These are phyloP conservation scores for Octonoba sinensis DNA, from an alignment of 2,888 invertebrate species.

Conservation along the genomic window DNA sequence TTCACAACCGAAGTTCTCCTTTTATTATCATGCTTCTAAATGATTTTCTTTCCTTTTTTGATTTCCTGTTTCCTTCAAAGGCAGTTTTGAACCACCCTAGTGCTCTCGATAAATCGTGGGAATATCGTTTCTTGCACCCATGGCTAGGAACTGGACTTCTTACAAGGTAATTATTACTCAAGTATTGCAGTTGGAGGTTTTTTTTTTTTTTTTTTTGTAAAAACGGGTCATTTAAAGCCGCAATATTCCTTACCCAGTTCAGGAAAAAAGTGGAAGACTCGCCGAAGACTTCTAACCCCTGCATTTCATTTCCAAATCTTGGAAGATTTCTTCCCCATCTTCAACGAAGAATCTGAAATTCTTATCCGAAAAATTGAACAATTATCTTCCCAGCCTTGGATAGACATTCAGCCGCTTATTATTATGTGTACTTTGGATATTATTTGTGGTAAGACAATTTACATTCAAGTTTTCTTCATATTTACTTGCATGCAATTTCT, in stretches of 20 bases:
- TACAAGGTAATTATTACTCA: slow-evolving; percentile 3
- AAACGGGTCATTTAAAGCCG: no score
- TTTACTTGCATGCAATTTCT: background rate
- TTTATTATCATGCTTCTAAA: background rate
- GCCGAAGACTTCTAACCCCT: slow-evolving; percentile 81
- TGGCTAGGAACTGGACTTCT: slow-evolving; percentile 22
- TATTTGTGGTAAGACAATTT: slow-evolving; percentile 43
- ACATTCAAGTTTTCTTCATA: background rate
- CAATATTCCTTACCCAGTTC: slow-evolving; percentile 62
- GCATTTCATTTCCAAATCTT: slow-evolving; percentile 84
- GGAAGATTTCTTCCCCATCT: slow-evolving; percentile 80
- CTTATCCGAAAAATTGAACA: slow-evolving; percentile 71
- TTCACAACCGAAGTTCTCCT: no score
- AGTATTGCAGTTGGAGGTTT: background rate
- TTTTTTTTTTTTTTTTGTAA: no score
- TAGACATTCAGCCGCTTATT: slow-evolving; percentile 21
- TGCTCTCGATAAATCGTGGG: slow-evolving; percentile 18
- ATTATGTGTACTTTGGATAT: slow-evolving; percentile 39
- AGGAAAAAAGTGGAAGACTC: slow-evolving; percentile 78
- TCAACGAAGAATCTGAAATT: slow-evolving; percentile 77
- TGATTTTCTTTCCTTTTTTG: background rate
- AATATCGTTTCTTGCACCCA: slow-evolving; percentile 13
- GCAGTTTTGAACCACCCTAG: slow-evolving; percentile 7
- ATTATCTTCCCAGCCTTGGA: background rate
- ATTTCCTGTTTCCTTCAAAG: background rate